Percentiles rank a stretch among this genome's conserved stretches.
phyloP scores from a whole-genome alignment of 2,888 invertebrate genomes.

The Lasioglossum leucozonium region DNA sequence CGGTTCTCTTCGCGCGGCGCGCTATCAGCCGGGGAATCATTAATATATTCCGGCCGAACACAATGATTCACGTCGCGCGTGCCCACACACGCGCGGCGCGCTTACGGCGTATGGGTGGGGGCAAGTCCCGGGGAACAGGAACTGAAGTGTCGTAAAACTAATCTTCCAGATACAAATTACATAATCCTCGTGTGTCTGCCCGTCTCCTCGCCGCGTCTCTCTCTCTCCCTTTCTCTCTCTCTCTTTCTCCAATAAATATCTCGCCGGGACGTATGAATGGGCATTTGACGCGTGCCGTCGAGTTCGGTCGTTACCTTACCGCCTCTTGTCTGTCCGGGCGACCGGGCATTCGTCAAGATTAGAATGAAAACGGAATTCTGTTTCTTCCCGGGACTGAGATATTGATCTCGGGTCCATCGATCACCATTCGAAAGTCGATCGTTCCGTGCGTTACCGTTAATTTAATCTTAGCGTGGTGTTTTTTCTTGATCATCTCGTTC shows the following conservation, averaged over 20 bases:
- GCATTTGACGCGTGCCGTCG: background rate
- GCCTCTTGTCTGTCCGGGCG: background rate
- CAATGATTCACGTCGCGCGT: conserved; percentile 71
- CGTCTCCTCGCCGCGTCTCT: background rate
- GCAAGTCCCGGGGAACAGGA: conserved; percentile 66
- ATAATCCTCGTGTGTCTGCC: conserved; percentile 58
- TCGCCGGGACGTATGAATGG: conserved; percentile 19
- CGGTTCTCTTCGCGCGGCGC: conserved; percentile 43
- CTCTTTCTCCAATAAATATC: conserved; percentile 12
- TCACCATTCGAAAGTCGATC: conserved; percentile 1
- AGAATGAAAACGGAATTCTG: background rate
- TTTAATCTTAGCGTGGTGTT: too few species aligned
- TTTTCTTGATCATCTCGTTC: background rate
- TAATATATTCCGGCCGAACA: conserved; percentile 69
- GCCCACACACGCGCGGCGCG: conserved; percentile 38
- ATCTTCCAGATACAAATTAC: conserved; percentile 75
- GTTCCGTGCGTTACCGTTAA: too few species aligned
- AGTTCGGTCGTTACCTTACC: background rate
- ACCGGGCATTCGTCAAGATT: conserved; percentile 1
- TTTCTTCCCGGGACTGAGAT: background rate
- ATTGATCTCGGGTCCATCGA: background rate
- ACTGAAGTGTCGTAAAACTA: conserved; percentile 74
- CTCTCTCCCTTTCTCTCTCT: conserved; percentile 2
- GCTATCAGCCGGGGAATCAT: conserved; percentile 65
- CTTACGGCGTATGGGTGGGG: conserved; percentile 38